Evolutionary conservation across 2,888 invertebrate genomes (phyloP).

Genomic region (Ochropleura plecta): DNA sequence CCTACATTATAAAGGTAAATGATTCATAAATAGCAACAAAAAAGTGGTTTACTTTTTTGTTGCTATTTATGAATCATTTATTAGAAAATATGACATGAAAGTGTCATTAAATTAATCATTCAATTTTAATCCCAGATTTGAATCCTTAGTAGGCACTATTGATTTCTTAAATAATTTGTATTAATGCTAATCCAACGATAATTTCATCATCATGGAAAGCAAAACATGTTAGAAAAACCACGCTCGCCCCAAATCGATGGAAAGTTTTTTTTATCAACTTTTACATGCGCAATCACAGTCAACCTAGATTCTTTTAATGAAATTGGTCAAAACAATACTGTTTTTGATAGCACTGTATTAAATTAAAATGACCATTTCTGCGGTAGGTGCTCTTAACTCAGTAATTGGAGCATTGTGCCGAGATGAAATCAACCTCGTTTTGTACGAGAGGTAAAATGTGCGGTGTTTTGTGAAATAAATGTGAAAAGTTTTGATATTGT

Average conservation of each 20-base stretch:
- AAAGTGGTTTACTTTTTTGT: too few species aligned
- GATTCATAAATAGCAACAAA: conserved; percentile 1
- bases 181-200: neutral
- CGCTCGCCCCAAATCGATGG: conserved; percentile 28
- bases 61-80: too few species aligned
- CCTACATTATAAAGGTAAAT: conserved; percentile 4
- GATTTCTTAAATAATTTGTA: neutral
- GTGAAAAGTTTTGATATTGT: conserved; percentile 16
- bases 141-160: neutral
- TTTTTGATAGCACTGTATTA: conserved; percentile 51
- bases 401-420: conserved; percentile 61
- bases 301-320: conserved; percentile 66
- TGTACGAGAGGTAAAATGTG: conserved; percentile 26
- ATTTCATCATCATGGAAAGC: neutral
- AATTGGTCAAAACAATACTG: conserved; percentile 68
- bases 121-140: neutral
- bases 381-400: conserved; percentile 52
- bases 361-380: conserved; percentile 55
- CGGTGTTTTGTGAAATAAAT: conserved; percentile 27
- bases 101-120: neutral
- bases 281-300: conserved; percentile 52
- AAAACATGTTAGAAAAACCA: conserved; percentile 12
- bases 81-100: neutral
- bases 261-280: conserved; percentile 43
- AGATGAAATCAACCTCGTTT: conserved; percentile 59